Percentiles rank a stretch among this genome's conserved stretches.
Conservation (phyloP, 1,140 invertebrate genomes). For the Apis cerana region DNA sequence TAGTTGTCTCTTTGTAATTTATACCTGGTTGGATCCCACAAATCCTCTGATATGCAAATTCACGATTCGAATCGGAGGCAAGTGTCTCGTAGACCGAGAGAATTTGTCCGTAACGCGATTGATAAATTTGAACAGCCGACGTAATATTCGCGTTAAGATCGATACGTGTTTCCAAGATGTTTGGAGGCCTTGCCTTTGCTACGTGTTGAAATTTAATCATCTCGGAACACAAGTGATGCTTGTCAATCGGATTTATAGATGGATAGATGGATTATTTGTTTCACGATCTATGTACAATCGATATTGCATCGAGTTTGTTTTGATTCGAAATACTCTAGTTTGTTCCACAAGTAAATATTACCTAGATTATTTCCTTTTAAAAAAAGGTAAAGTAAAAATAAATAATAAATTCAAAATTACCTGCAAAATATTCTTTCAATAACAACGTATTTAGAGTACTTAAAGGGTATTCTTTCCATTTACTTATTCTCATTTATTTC, state of each 20-base stretch:
- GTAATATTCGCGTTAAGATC: neutral
- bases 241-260: neutral
- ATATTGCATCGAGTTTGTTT: too few species aligned
- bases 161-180: constrained; percentile 7
- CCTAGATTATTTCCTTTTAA: too few species aligned
- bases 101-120: neutral
- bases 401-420: too few species aligned
- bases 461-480: too few species aligned
- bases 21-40: neutral
- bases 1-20: neutral
- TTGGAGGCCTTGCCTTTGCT: constrained; percentile 14
- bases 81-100: neutral
- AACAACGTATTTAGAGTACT: too few species aligned
- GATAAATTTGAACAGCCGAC: constrained; percentile 15
- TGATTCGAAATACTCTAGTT: too few species aligned
- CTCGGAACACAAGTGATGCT: neutral
- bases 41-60: neutral
- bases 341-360: too few species aligned
- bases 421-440: too few species aligned
- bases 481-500: too few species aligned
- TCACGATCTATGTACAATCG: neutral
- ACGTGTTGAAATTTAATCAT: constrained; percentile 45
- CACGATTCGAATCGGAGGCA: neutral
- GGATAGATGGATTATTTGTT: constrained; percentile 3
- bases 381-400: too few species aligned